phyloP scores from a whole-genome alignment of 2,888 invertebrate species.

The Diplazon laetatorius region DNA sequence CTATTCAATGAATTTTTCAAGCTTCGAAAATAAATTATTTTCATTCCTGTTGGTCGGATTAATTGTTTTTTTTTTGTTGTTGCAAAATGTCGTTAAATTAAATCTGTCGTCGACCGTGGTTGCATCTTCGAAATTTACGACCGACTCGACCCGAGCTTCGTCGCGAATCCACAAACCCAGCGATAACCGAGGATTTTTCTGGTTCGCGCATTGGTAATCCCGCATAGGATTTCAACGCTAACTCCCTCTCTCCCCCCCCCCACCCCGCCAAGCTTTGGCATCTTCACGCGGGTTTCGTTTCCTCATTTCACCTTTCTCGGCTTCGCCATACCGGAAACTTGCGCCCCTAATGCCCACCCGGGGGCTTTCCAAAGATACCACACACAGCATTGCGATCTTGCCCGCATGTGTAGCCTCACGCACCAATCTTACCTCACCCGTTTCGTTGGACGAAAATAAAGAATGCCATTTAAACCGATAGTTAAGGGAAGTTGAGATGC shows the following conservation, averaged over 20 bases:
- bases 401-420: constrained; percentile 7
- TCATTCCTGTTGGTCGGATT: too few species aligned
- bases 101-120: too few species aligned
- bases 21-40: too few species aligned
- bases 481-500: constrained; percentile 73
- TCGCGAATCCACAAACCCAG: neutral
- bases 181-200: constrained; percentile 20
- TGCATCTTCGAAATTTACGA: too few species aligned
- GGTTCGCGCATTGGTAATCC: constrained; percentile 37
- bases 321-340: constrained; percentile 53
- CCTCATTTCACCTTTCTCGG: constrained; percentile 11
- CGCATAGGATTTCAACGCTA: constrained; percentile 31
- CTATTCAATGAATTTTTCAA: too few species aligned
- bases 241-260: too few species aligned
- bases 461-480: constrained; percentile 73
- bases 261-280: constrained; percentile 16
- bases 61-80: too few species aligned
- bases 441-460: constrained; percentile 67
- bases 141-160: too few species aligned
- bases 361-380: constrained; percentile 59
- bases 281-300: constrained; percentile 8
- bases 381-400: constrained; percentile 31
- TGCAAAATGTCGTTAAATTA: too few species aligned
- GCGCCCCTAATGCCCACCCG: constrained; percentile 66
- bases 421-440: constrained; percentile 26